Percentiles rank a stretch among this genome's conserved stretches.
These are phyloP conservation scores for Eulemur albifrons DNA, from an alignment of 2,797 vertebrate species.

Conservation along the genomic window DNA sequence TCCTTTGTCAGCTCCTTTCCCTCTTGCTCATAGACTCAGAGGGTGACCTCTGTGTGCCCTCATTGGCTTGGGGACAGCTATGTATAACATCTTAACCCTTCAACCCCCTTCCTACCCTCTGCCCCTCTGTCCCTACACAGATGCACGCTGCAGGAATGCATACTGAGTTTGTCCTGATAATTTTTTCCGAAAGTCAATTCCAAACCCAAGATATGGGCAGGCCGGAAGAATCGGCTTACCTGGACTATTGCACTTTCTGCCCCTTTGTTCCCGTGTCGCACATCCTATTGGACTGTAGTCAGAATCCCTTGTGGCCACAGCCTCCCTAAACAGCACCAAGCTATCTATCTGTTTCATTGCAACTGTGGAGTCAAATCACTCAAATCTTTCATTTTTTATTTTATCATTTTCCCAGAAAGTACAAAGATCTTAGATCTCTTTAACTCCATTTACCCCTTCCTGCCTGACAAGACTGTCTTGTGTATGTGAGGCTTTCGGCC, in stretches of 20 bases:
- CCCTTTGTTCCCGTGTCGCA: not conserved
- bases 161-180: not conserved
- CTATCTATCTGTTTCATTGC: not conserved
- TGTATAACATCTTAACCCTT: not conserved
- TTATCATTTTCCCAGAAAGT: not conserved
- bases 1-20: not conserved
- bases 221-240: not conserved
- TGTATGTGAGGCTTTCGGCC: not conserved
- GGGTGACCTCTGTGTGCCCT: not conserved
- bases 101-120: too few relatives aligned
- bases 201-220: not conserved
- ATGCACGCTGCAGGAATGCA: not conserved
- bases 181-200: not conserved
- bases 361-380: not conserved
- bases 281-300: accelerated
- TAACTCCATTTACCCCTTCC: not conserved
- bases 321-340: not conserved
- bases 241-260: not conserved
- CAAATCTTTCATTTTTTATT: not conserved
- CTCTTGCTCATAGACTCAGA: not conserved
- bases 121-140: not conserved
- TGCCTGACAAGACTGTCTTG: not conserved
- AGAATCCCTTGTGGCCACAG: not conserved
- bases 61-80: not conserved
- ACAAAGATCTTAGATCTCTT: not conserved